phyloP scores from a whole-genome alignment of 2,113 vertebrate genomes.

The Cheirogaleus medius region DNA sequence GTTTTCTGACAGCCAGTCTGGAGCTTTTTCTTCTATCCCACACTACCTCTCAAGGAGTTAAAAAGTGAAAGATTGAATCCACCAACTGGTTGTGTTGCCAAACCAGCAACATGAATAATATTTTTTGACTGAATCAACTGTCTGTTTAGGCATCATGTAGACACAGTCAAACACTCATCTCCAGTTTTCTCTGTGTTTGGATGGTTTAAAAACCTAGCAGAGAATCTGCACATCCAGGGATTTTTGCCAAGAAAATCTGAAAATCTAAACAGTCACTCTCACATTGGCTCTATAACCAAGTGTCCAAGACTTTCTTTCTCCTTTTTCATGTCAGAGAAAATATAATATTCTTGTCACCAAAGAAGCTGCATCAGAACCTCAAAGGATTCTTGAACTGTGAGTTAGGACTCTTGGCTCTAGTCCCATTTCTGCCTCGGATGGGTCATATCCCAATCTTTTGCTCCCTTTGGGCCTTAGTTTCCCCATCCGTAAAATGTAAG shows the following conservation, averaged over 20 bases:
- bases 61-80: conserved; percentile 42
- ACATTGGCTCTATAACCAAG: conserved; percentile 26
- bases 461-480: conserved; percentile 26
- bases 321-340: conserved; percentile 49
- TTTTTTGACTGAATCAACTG: conserved; percentile 70
- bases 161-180: conserved; percentile 60
- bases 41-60: conserved; percentile 48
- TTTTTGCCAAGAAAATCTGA: conserved; percentile 61
- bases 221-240: conserved; percentile 48
- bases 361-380: background rate
- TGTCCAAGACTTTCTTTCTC: background rate
- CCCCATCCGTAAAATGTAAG: conserved; percentile 25
- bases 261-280: conserved; percentile 63
- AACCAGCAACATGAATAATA: conserved; percentile 67
- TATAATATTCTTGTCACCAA: conserved; percentile 37
- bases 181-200: conserved; percentile 62
- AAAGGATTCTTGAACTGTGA: background rate
- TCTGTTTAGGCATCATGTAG: conserved; percentile 65
- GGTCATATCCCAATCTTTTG: background rate
- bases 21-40: background rate
- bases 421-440: background rate
- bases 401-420: conserved; percentile 25
- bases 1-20: background rate
- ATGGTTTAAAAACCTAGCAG: conserved; percentile 65
- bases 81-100: conserved; percentile 41